Conservation (phyloP, 2,113 vertebrate species). For the Neotoma lepida region DNA sequence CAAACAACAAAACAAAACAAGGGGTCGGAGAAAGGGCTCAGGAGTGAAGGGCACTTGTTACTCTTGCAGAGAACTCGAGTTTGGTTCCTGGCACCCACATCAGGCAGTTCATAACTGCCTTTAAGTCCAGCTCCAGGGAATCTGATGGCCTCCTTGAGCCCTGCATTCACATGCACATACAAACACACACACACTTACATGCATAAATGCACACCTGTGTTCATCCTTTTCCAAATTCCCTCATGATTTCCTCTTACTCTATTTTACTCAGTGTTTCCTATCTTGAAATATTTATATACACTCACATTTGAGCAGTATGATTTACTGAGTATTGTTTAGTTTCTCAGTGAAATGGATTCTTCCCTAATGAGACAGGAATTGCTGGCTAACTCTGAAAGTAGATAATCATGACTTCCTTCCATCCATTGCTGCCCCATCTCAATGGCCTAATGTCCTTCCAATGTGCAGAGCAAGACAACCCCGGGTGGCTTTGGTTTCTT, state of each 20-base stretch:
- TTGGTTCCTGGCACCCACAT: neutral
- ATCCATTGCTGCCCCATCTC: no score
- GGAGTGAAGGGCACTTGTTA: neutral
- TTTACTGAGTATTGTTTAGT: no score
- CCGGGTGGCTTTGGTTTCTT: neutral
- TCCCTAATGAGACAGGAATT: neutral
- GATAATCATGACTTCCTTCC: no score
- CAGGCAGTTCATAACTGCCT: neutral
- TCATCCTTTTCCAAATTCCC: neutral
- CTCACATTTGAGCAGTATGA: no score
- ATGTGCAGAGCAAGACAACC: neutral
- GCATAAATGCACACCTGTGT: neutral
- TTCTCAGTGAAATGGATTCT: neutral
- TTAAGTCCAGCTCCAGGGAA: neutral
- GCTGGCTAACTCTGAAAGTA: neutral
- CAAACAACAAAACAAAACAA: neutral
- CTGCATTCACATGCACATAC: neutral
- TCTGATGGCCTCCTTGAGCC: neutral
- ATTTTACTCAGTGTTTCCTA: no score
- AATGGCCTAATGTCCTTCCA: neutral
- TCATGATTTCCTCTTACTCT: neutral
- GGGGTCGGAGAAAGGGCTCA: neutral
- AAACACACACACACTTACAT: neutral
- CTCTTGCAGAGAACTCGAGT: neutral
- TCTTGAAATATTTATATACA: neutral